A percentile compares a stretch with the other conserved stretches of the same genome.
These are phyloP conservation scores for Pantherophis vulpinus DNA, from an alignment of 2,797 vertebrate species.

Conservation along the genomic window DNA sequence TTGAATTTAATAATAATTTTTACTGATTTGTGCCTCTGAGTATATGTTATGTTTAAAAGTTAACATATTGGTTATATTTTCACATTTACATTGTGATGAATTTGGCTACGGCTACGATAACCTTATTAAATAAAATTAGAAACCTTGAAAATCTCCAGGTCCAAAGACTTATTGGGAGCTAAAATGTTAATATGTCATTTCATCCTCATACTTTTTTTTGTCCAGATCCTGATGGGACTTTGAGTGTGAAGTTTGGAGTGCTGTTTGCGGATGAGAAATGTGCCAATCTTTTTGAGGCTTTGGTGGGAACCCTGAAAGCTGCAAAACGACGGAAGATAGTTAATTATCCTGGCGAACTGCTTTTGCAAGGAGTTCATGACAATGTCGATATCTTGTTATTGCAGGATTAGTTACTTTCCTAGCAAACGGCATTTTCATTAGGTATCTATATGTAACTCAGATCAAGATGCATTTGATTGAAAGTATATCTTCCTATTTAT, in stretches of 20 bases:
- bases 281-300: conserved; percentile 96
- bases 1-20: neutral
- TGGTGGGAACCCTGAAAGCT: conserved; percentile 93
- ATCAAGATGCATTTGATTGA: conserved; percentile 49
- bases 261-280: conserved; percentile 91
- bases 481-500: conserved; percentile 68
- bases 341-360: conserved; percentile 83
- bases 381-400: conserved; percentile 86
- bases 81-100: neutral
- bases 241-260: conserved; percentile 89
- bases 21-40: neutral
- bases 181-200: neutral
- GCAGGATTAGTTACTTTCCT: conserved; percentile 64
- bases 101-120: neutral
- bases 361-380: conserved; percentile 95
- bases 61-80: neutral
- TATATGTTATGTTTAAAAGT: neutral
- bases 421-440: conserved; percentile 33
- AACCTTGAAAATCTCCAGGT: neutral
- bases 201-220: conserved; percentile 30
- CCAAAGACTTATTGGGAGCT: neutral
- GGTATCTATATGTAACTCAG: conserved; percentile 42
- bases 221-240: conserved; percentile 85
- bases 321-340: conserved; percentile 87
- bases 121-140: neutral